Evolutionary conservation across 2,113 vertebrate genomes (phyloP), one percentile per base, ranked within the genome.

Genomic region (Chamaetylas fuelleborni): DNA sequence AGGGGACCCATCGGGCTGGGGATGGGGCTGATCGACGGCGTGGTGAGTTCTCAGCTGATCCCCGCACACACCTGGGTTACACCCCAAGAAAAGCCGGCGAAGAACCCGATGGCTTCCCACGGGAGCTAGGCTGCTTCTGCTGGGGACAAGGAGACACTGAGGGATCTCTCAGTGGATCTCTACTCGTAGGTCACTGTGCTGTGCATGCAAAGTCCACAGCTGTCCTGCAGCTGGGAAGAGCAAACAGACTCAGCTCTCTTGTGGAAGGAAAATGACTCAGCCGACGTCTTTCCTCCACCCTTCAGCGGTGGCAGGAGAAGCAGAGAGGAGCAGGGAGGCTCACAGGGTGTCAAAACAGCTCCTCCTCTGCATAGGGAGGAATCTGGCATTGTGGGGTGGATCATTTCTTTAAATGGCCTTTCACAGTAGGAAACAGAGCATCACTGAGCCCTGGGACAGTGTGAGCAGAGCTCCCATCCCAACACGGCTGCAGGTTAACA

Each of bases 1-100:
- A 98, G 99, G 50, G 99, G 99, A 89, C 99, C 99, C 42, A 98
- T 98, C 0, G 99, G 99, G 93, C 98, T 99, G 86, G 99, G 99
- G 18, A 99, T 99, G 99, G 99, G 99, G 95, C 98, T 99, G 86
- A 99, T 99, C 0, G 99, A 99, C 0, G 99, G 99, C 34, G 96
- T 99, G 98, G 99, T 99, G 96, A 99, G 99, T 97, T 24, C 29
- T 9, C 47, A 6, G 28, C 78, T 26, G 40, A 1, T 65, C 6
- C 19, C 20, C 38, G 43, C 31, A 8, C 1, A 2, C 11, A 24
- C 26, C 67, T 45, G 57, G 38, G 51, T 87, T 25, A 6, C 25
- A 36, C 7, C n/a, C 34, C 34, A 26, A 8, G 34, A 26, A 60
- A 78, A 94, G 16, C 15, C 71, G 58, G 20, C 14, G 23, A 9